Evolutionary conservation across 92 coral and sea anemone species (phyloP).

Genomic region (Epizoanthus illoricatus): DNA sequence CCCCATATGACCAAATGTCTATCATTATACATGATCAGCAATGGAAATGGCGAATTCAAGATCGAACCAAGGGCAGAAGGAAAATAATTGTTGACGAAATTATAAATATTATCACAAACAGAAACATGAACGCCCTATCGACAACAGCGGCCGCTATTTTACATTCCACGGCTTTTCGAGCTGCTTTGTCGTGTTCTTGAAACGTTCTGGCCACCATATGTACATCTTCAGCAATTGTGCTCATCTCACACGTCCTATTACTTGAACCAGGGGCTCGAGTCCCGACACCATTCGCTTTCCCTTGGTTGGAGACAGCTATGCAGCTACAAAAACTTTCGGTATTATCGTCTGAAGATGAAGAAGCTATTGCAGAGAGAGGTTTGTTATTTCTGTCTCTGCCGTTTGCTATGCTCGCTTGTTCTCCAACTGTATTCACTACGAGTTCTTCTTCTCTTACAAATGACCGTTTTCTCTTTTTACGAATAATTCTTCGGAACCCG

Average conservation of each 20-base stretch:
- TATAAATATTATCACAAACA: slow-evolving; percentile 60
- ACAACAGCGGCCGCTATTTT: slow-evolving; percentile 80
- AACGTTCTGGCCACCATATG: slow-evolving; percentile 50
- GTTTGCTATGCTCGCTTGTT: not conserved
- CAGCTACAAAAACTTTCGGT: slow-evolving; percentile 32
- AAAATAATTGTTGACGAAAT: slow-evolving; percentile 59
- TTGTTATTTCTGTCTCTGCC: not conserved
- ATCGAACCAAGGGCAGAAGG: slow-evolving; percentile 50
- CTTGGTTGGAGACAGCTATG: slow-evolving; percentile 1
- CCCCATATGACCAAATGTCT: no score
- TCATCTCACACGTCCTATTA: slow-evolving; percentile 2
- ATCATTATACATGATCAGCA: no score
- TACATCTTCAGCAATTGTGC: slow-evolving; percentile 41
- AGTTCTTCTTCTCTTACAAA: slow-evolving; percentile 8
- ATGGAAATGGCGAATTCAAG: not conserved
- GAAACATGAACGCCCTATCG: slow-evolving; percentile 74
- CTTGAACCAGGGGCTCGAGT: no score
- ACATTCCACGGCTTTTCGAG: slow-evolving; percentile 54
- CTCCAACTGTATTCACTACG: not conserved
- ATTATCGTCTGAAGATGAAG: slow-evolving; percentile 26
- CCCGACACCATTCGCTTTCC: not conserved
- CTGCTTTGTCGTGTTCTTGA: slow-evolving; percentile 50
- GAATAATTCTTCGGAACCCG: not conserved
- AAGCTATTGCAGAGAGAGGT: not conserved
- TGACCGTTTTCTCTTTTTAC: slow-evolving; percentile 15